Percentiles rank a stretch among this genome's conserved stretches.
Evolutionary conservation across 2,888 invertebrate species (phyloP).

Genomic region (Atrina japonica): DNA sequence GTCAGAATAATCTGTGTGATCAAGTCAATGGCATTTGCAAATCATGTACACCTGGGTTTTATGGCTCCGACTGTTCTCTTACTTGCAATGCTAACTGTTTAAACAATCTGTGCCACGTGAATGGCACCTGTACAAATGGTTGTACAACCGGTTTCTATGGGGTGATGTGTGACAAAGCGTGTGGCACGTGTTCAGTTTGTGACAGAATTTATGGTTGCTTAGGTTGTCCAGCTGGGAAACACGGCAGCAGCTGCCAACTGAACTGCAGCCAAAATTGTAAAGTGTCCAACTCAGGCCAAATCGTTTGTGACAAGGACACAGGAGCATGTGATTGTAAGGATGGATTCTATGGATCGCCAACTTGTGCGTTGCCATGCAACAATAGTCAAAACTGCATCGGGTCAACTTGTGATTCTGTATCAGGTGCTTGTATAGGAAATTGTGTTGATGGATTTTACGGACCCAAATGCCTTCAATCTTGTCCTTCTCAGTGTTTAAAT

Average conservation of each 20-base stretch:
- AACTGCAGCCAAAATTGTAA: conserved; percentile 18
- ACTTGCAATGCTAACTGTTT: not conserved
- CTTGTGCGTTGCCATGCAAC: conserved; percentile 9
- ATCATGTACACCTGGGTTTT: conserved; percentile 19
- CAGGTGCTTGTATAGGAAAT: conserved; percentile 28
- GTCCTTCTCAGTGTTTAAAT: conserved; percentile 20
- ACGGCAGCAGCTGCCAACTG: conserved; percentile 11
- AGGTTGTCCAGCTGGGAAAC: conserved; percentile 20
- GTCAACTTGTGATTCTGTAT: conserved; percentile 16
- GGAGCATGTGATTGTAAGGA: conserved; percentile 19
- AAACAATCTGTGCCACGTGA: not conserved
- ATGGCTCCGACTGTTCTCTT: conserved; percentile 6
- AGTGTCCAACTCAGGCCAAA: not conserved
- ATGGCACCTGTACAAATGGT: conserved; percentile 11
- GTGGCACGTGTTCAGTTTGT: conserved; percentile 28
- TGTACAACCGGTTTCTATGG: conserved; percentile 36
- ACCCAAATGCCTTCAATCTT: conserved; percentile 18
- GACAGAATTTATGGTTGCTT: conserved; percentile 7
- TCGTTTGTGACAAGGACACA: conserved; percentile 12
- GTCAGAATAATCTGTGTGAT: conserved; percentile 21
- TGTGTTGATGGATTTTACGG: conserved; percentile 37
- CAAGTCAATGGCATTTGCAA: conserved; percentile 26
- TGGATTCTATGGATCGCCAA: conserved; percentile 21
- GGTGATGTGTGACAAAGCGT: conserved; percentile 18
- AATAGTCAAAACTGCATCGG: conserved; percentile 1